Evolutionary conservation across 2,113 vertebrate species (phyloP).

Genomic region (Archilochus colubris): DNA sequence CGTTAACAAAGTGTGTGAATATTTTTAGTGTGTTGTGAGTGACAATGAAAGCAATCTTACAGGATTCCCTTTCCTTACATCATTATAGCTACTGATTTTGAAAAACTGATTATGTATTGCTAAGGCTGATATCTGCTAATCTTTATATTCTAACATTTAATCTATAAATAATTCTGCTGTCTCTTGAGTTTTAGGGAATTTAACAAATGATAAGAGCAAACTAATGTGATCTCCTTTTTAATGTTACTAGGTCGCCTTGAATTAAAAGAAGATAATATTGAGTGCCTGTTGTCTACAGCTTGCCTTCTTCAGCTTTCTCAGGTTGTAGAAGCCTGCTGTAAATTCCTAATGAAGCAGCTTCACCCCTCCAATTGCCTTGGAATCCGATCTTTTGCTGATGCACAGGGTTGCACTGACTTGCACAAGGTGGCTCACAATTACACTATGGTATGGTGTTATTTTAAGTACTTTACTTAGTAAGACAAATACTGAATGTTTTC

Average conservation of each 20-base stretch:
- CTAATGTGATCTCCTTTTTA: conserved; percentile 28
- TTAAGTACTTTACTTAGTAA: not conserved
- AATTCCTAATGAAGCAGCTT: conserved; percentile 97
- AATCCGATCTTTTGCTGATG: conserved; percentile 95
- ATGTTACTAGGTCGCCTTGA: conserved; percentile 87
- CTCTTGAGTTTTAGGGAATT: not conserved
- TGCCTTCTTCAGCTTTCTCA: conserved; percentile 95
- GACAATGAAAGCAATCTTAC: not conserved
- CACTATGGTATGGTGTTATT: conserved; percentile 88
- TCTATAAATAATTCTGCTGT: not conserved
- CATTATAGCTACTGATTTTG: not conserved
- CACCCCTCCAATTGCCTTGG: conserved; percentile 98
- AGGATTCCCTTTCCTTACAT: not conserved
- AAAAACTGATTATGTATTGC: not conserved
- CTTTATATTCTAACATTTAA: not conserved
- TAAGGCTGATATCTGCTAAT: not conserved
- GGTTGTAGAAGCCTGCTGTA: conserved; percentile 96
- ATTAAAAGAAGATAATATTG: conserved; percentile 96
- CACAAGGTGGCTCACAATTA: conserved; percentile 96
- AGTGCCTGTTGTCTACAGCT: conserved; percentile 93
- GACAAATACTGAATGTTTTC: not conserved
- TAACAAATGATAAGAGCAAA: not conserved
- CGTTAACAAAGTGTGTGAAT: not conserved
- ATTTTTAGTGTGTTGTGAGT: not conserved
- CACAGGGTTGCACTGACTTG: conserved; percentile 94